These are phyloP conservation scores for Muscicapa striata DNA, from an alignment of 2,797 vertebrate species.

Conservation along the genomic window DNA sequence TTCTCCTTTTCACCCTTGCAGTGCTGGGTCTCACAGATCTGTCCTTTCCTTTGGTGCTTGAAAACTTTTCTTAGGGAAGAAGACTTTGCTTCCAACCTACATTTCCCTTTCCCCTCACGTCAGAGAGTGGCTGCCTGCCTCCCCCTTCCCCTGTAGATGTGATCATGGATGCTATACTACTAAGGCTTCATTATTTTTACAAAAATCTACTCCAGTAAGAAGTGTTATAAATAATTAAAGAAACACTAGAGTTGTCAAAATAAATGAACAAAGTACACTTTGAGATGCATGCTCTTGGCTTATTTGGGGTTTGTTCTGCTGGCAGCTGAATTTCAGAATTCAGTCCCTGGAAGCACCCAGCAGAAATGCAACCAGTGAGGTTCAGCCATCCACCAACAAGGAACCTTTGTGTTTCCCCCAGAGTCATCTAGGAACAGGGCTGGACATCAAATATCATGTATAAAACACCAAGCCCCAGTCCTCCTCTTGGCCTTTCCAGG, in stretches of 20 bases:
- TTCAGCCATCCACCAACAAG: slow-evolving; percentile 26
- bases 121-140: neutral
- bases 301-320: slow-evolving; percentile 45
- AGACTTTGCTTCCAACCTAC: slow-evolving; percentile 3
- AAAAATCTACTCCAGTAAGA: slow-evolving; percentile 65
- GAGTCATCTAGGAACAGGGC: slow-evolving; percentile 21
- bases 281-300: slow-evolving; percentile 52
- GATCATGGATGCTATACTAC: slow-evolving; percentile 25
- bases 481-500: slow-evolving; percentile 1
- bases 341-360: slow-evolving; percentile 6
- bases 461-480: neutral
- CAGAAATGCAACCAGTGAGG: slow-evolving; percentile 5
- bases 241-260: slow-evolving; percentile 69
- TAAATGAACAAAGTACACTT: slow-evolving; percentile 64
- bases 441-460: neutral
- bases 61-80: neutral
- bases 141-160: slow-evolving; percentile 41
- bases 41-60: neutral
- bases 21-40: neutral
- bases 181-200: slow-evolving; percentile 70
- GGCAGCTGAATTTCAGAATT: slow-evolving; percentile 13
- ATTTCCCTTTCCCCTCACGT: slow-evolving; percentile 35
- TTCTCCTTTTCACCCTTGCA: neutral
- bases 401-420: slow-evolving; percentile 1
- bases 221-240: slow-evolving; percentile 69